A percentile compares a stretch with the other conserved stretches of the same genome.
phyloP scores from a whole-genome alignment of 64 coral and sea anemone genomes.

The Catalaphyllia jardinei region DNA sequence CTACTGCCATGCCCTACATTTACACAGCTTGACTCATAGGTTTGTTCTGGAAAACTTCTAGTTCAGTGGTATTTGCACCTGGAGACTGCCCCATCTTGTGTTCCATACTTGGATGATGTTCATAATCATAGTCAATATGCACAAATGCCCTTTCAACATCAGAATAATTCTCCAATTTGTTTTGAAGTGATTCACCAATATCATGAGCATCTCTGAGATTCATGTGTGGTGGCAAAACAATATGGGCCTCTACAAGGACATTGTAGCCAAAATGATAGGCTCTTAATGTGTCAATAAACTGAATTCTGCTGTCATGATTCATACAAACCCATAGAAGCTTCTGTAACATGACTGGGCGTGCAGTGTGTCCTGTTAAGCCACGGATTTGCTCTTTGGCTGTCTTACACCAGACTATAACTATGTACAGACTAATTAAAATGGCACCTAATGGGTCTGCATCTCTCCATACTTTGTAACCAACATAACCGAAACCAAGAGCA shows the following conservation, averaged over 20 bases:
- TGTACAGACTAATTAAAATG: slow-evolving; percentile 92
- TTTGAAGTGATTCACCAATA: slow-evolving; percentile 93
- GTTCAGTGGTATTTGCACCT: neutral
- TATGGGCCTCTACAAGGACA: slow-evolving; percentile 94
- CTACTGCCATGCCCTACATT: no score
- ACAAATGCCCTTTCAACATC: slow-evolving; percentile 97
- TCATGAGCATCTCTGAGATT: slow-evolving; percentile 92
- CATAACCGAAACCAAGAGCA: slow-evolving; percentile 86
- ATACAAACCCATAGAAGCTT: slow-evolving; percentile 86
- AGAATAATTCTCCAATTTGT: slow-evolving; percentile 82
- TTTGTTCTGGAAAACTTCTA: no score
- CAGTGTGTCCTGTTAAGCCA: slow-evolving; percentile 76
- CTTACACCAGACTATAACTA: slow-evolving; percentile 86
- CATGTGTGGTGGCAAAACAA: slow-evolving; percentile 85
- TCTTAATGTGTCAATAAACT: slow-evolving; percentile 93
- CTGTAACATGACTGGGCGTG: slow-evolving; percentile 72
- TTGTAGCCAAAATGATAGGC: slow-evolving; percentile 96
- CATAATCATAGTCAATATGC: slow-evolving; percentile 98
- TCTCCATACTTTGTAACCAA: slow-evolving; percentile 91
- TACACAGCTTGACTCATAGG: no score
- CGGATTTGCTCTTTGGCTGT: slow-evolving; percentile 81
- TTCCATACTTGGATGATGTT: slow-evolving; percentile 69
- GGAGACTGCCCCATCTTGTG: slow-evolving; percentile 62
- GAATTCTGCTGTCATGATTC: slow-evolving; percentile 79
- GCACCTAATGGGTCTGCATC: slow-evolving; percentile 89